Percentiles rank a stretch among this genome's conserved stretches.
Conservation (phyloP, 2,797 vertebrate genomes). For the Notamacropus eugenii region DNA sequence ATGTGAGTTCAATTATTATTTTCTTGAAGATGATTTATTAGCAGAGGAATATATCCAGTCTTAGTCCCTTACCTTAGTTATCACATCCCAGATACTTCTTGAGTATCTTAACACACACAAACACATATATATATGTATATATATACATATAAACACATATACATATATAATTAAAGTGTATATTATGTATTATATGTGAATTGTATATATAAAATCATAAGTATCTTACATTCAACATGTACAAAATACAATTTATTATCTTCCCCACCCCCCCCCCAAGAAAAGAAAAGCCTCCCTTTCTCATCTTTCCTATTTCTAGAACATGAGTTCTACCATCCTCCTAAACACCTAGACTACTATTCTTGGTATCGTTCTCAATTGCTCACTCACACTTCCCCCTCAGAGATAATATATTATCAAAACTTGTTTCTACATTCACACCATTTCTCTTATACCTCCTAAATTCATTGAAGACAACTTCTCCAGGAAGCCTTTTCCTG, state of each 20-base stretch:
- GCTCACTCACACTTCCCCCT: neutral
- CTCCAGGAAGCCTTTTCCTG: neutral
- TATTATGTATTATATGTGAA: too few relatives aligned
- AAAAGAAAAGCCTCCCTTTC: neutral
- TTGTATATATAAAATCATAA: neutral
- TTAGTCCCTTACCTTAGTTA: neutral
- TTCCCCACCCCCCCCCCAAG: neutral
- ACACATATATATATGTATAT: too few relatives aligned
- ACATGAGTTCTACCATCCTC: neutral
- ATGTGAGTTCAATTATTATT: neutral
- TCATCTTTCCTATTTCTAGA: neutral
- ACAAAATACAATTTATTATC: neutral
- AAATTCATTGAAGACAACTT: neutral
- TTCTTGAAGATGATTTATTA: neutral
- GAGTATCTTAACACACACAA: neutral
- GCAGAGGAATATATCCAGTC: neutral
- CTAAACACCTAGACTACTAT: neutral
- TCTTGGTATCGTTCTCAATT: neutral
- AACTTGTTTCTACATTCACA: neutral
- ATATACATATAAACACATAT: too few relatives aligned
- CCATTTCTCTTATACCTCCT: neutral
- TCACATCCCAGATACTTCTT: neutral
- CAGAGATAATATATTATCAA: neutral
- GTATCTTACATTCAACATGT: neutral
- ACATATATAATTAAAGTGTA: too few relatives aligned